Base-by-base conservation (phyloP, 2,888 invertebrate genomes). In the Siphlonurus alternatus region DNA sequence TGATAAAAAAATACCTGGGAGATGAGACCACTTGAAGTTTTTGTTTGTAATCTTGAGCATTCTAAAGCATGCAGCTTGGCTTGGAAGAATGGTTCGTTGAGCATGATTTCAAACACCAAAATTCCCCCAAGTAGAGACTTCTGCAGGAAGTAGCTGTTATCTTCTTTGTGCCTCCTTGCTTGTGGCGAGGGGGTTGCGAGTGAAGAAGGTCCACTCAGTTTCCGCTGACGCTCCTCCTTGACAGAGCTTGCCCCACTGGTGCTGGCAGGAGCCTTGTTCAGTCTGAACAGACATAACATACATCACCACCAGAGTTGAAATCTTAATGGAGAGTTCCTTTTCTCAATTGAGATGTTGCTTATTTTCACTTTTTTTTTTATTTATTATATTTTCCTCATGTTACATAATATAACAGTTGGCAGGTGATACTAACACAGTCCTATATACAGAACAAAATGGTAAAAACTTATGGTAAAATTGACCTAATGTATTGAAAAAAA, bases 21-120 rank as follows among this genome's bases (percentile, higher is more conserved):
- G 62, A 80, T 77, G 64, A 80, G 75, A 59, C 78, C 76, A 68
- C 78, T 76, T 59, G 78, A 79, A 53, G 77, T 75, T 69, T 80
- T 80, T 23, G 77, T 78, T 70, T 82, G 80, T 25, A 85, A 74
- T 63, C 85, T 76, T 64, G 80, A 80, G 61, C 82, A 82, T 72
- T 87, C 87, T 66, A 86, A 78, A 2, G 83, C 83, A 72, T 83
- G 81, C 53, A 88, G 74, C 72, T 84, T 84, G 1, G 84, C 82
- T 67, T 81, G 81, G 72, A 87, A 86, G 75, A 86, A 88, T 54
- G 87, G 87, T 70, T 86, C 84, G n/a, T 76, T 76, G 67, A 87
- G 77, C 65, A 81, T 80, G 53, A 87, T 80, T 71, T 86, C 85
- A 71, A 87, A 83, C 61, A 88, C 74, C 59, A 88, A 75, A 68